Conservation (phyloP, 2,797 vertebrate genomes). For the Trichosurus vulpecula region DNA sequence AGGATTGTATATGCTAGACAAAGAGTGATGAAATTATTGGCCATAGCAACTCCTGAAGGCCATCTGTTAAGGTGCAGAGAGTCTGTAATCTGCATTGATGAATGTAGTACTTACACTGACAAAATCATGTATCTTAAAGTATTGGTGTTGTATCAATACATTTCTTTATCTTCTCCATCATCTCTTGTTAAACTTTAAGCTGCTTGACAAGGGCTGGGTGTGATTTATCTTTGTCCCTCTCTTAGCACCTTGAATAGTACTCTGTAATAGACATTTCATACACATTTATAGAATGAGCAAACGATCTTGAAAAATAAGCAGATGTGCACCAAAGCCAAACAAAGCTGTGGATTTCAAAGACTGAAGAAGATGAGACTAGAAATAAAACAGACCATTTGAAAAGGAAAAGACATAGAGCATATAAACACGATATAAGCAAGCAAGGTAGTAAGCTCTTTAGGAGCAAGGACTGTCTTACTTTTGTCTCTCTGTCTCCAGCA, state of each 20-base stretch:
- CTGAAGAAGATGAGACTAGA: background rate
- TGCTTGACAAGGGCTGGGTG: background rate
- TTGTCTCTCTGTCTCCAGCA: background rate
- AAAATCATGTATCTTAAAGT: background rate
- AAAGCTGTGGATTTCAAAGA: background rate
- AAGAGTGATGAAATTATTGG: background rate
- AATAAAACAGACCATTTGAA: background rate
- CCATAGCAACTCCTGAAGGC: background rate
- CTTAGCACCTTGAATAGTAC: background rate
- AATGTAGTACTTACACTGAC: background rate
- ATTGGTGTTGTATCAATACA: background rate
- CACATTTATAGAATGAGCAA: background rate
- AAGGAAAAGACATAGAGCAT: background rate
- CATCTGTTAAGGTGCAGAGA: background rate
- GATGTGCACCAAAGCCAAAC: background rate
- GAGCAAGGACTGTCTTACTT: background rate
- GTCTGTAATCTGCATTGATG: background rate
- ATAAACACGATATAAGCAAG: background rate
- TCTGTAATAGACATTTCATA: background rate
- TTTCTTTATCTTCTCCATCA: background rate
- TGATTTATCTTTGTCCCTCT: background rate
- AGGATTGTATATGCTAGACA: background rate
- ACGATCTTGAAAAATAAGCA: background rate
- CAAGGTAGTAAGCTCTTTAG: background rate
- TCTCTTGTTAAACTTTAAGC: background rate